A percentile compares a stretch with the other conserved stretches of the same genome.
Conservation (phyloP, 2,113 vertebrate species). For the Xenopus laevis region DNA sequence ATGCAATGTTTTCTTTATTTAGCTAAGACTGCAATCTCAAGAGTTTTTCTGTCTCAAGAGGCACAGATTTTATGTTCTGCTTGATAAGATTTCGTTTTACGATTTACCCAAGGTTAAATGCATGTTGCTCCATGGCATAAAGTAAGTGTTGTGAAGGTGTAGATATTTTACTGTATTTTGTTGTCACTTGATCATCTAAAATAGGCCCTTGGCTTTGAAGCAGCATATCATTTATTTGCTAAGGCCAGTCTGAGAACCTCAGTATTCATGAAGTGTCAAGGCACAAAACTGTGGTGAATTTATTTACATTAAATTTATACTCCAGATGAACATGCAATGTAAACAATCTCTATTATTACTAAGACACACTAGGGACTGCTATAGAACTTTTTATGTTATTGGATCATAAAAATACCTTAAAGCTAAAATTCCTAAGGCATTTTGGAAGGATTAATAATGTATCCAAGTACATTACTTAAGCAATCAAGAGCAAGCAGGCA, state of each 20-base stretch:
- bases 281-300: background rate
- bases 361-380: background rate
- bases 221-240: constrained; percentile 16
- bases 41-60: too few relatives aligned
- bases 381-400: background rate
- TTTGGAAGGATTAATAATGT: too few relatives aligned
- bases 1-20: too few relatives aligned
- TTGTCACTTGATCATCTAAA: constrained; percentile 12
- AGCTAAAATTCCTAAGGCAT: background rate
- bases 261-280: constrained; percentile 33
- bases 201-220: constrained; percentile 28
- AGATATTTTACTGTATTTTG: constrained; percentile 1
- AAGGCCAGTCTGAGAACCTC: constrained; percentile 12
- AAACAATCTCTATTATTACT: constrained; percentile 10
- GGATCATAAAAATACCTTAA: background rate
- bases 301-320: constrained; percentile 17
- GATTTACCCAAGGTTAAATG: constrained; percentile 9
- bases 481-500: too few relatives aligned
- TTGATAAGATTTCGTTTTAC: background rate
- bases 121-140: background rate
- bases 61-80: too few relatives aligned
- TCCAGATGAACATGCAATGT: constrained; percentile 19
- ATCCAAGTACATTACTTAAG: too few relatives aligned
- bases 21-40: too few relatives aligned
- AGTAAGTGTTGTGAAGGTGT: constrained; percentile 15